Percentiles rank a stretch among this genome's conserved stretches.
phyloP scores from a whole-genome alignment of 2,888 invertebrate genomes.

The Diarsia rubi region DNA sequence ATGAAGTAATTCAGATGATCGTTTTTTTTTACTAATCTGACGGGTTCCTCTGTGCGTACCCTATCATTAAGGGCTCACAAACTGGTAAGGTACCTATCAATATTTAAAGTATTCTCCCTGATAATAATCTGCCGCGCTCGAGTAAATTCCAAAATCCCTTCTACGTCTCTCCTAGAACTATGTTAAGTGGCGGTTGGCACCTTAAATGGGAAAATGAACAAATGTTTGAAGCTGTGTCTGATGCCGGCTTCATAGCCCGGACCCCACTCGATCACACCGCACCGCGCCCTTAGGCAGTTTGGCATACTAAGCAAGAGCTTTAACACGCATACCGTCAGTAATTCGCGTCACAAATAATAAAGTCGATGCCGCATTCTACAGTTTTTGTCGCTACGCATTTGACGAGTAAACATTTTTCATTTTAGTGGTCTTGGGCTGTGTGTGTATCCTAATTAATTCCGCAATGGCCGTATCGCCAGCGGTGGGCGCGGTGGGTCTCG shows the following conservation, averaged over 20 bases:
- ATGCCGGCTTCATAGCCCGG: constrained; percentile 18
- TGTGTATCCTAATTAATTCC: not conserved
- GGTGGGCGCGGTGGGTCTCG: constrained; percentile 19
- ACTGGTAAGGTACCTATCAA: not conserved
- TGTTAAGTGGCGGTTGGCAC: not conserved
- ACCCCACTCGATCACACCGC: constrained; percentile 55
- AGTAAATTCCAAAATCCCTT: not conserved
- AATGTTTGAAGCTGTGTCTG: constrained; percentile 15
- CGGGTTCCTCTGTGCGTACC: too few relatives aligned
- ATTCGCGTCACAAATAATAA: constrained; percentile 31
- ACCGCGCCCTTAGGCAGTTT: constrained; percentile 32
- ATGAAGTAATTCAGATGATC: too few relatives aligned
- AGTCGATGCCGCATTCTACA: not conserved
- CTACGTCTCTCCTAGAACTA: not conserved
- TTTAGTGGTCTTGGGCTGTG: not conserved
- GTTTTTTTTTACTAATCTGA: not conserved
- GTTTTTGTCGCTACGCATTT: not conserved
- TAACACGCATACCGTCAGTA: constrained; percentile 26
- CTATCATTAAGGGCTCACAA: not conserved
- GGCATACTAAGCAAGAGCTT: not conserved
- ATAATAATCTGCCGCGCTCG: not conserved
- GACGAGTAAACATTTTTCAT: not conserved
- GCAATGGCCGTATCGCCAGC: not conserved
- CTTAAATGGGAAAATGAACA: not conserved
- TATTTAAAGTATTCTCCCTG: not conserved